These are phyloP conservation scores for Mionectes olivaceus DNA, from an alignment of 2,797 vertebrate genomes.

Conservation along the genomic window DNA sequence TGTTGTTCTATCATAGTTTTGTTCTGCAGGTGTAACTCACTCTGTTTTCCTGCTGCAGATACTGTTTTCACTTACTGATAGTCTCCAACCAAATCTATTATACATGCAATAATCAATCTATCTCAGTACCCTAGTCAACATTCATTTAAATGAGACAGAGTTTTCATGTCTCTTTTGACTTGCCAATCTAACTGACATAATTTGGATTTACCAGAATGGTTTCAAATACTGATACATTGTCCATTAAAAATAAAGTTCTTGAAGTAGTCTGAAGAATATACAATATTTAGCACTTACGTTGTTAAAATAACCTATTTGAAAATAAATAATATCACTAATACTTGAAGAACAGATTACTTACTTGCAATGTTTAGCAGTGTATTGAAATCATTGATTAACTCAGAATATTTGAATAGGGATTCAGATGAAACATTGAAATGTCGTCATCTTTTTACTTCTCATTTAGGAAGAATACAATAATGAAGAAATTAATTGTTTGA, in stretches of 20 bases:
- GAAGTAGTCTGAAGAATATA: not conserved
- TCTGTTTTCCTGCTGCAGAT: not conserved
- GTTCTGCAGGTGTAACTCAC: not conserved
- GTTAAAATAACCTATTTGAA: not conserved
- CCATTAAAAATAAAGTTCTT: not conserved
- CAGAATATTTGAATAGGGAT: not conserved
- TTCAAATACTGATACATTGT: not conserved
- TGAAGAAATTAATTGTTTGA: not conserved
- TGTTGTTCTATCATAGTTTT: not conserved
- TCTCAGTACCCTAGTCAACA: not conserved
- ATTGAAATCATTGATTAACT: not conserved
- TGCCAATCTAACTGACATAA: not conserved
- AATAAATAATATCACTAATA: not conserved
- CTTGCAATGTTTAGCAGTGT: not conserved
- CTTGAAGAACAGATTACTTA: not conserved
- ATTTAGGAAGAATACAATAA: not conserved
- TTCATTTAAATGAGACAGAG: not conserved
- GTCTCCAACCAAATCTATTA: not conserved
- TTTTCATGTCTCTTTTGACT: not conserved
- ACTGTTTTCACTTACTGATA: not conserved
- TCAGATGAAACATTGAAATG: not conserved
- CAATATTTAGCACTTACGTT: not conserved
- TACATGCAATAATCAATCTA: not conserved
- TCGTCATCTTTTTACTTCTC: not conserved
- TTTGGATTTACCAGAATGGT: not conserved